Evolutionary conservation across 2,113 vertebrate species (phyloP), one percentile per base, ranked within the genome.

Genomic region (Lophotis ruficrista): DNA sequence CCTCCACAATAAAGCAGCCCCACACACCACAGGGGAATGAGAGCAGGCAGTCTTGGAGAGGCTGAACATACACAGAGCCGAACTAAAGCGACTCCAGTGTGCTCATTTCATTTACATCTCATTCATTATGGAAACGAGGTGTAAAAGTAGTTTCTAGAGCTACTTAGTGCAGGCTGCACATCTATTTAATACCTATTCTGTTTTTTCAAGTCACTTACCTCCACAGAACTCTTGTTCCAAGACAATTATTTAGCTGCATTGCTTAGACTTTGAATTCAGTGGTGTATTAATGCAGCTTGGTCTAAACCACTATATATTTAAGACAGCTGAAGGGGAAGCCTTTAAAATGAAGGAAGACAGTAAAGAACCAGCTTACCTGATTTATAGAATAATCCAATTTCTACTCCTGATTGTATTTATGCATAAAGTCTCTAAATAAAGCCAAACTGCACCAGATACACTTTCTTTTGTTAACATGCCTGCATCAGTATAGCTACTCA

Each of bases 61-160:
- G 18, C 31, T 21, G 64, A 93, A 21, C 54, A 8, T 5, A 18
- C 35, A 8, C 47, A 14, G 83, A 73, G 68, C 70, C 3, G 7
- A 69, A 38, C 72, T 53, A 1, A 71, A 57, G 73, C 1, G 64
- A 76, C 85, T 21, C 89, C 83, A 45, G 93, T 45, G 92, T 7
- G 58, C 66, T 87, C 82, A 1, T 43, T 84, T 68, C 94, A 84
- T 94, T 91, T 71, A 71, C 64, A 75, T 89, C 64, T 77, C 96
- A 64, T 84, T 75, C 83, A 72, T 91, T 95, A 87, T 47, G 45
- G 47, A 92, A 95, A 94, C 54, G 8, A 96, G 75, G 92, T 79
- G 93, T 82, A 75, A 84, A 95, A 91, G 66, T 7, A 65, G 50
- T 81, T 97, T 81, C 96, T 60, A 50, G 83, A 97, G 93, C 89